These are phyloP conservation scores for Periophthalmus modestus DNA, from an alignment of 2,113 vertebrate species.

Conservation along the genomic window DNA sequence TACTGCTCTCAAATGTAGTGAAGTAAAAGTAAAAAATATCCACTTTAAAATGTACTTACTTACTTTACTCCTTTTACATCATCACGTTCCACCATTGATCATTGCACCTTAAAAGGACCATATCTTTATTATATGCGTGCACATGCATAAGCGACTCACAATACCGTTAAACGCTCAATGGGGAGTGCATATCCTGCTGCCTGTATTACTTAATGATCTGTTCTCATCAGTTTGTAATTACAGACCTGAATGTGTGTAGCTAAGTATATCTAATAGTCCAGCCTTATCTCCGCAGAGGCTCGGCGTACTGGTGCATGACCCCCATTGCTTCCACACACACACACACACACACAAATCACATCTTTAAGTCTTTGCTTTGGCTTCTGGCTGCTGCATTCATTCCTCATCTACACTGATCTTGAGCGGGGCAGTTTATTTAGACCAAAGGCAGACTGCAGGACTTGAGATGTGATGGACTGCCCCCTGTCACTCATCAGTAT, in stretches of 20 bases:
- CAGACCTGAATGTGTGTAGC: conserved; percentile 48
- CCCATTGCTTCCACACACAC: conserved; percentile 37
- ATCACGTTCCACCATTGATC: no score
- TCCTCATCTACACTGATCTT: conserved; percentile 20
- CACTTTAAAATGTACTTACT: no score
- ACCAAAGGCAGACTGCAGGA: conserved; percentile 19
- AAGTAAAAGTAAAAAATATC: no score
- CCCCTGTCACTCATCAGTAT: conserved; percentile 32
- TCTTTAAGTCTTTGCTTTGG: conserved; percentile 19
- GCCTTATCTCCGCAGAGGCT: conserved; percentile 39
- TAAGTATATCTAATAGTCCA: conserved; percentile 63
- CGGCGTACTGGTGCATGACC: conserved; percentile 38
- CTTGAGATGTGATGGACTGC: neutral
- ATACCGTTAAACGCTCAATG: neutral
- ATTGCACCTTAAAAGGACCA: no score
- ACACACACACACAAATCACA: conserved; percentile 17
- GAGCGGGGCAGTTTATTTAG: conserved; percentile 41
- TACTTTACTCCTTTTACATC: no score
- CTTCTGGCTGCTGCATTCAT: conserved; percentile 22
- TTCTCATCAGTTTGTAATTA: conserved; percentile 63
- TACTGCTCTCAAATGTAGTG: no score
- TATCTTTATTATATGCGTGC: neutral
- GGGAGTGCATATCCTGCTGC: conserved; percentile 11
- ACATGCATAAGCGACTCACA: conserved; percentile 29
- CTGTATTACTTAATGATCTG: conserved; percentile 47